Base-by-base conservation (phyloP, 2,113 vertebrate genomes). In the Elephas maximus region DNA sequence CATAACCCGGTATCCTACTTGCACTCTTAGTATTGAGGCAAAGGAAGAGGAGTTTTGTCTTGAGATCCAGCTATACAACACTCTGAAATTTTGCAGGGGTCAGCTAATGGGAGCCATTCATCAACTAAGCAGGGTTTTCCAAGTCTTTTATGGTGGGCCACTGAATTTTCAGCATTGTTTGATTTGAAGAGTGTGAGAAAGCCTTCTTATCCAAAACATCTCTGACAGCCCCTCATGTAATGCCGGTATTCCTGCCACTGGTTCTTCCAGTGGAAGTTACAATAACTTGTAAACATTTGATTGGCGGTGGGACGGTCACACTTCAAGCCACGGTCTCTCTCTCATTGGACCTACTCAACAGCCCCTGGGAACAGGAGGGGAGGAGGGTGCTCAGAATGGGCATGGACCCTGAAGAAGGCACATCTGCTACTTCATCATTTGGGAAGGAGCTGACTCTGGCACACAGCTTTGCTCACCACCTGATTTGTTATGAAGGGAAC, bases 381-480 rank as follows among this genome's bases (percentile, higher is more conserved):
- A 48, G 63, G 23, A 8, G 53, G 5, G 15, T 0, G 1, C 28
- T 2, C 28, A 0, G 1, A 8, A 30, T 2, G 8, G 24, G 73
- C 7, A 9, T 1, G 0, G 23, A 1, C 30, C 30, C 74, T 30
- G 7, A n/a, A 74, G 51, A 67, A 53, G 51, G 37, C 7, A 1
- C 6, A 26, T 5, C 12, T 4, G 7, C 24, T 51, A 6, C 18
- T 4, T 18, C 11, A 26, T 33, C 9, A 0, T 11, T 44, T 48
- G 51, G 41, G 57, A 74, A 73, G 88, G 37, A 37, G 17, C n/a
- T 67, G 23, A 10, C 41, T 21, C 57, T 0, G 0, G 33, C 63
- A 8, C 41, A 12, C 41, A 33, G 69, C 62, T 53, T 57, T 33
- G 15, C 2, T 51, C 60, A 10, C 10, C 5, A 2, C 26, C 1